A percentile compares a stretch with the other conserved stretches of the same genome.
phyloP scores from a whole-genome alignment of 1,140 invertebrate genomes.

The Oreohelix idahoensis region DNA sequence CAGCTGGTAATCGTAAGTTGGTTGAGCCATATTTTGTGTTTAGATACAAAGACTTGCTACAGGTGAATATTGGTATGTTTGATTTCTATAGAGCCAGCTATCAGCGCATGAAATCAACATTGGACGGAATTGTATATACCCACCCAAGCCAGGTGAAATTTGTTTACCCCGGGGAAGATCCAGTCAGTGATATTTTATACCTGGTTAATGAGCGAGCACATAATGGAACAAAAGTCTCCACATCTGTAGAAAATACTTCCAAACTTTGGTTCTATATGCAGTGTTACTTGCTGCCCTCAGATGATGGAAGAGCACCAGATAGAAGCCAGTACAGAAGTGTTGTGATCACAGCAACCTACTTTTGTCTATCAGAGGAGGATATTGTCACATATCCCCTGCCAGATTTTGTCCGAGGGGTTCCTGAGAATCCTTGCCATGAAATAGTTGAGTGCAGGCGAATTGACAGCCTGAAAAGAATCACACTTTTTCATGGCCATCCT shows the following conservation, averaged over 20 bases:
- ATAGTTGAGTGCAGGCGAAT: constrained; percentile 62
- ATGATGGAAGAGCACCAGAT: constrained; percentile 37
- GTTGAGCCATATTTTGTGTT: constrained; percentile 59
- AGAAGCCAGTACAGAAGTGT: constrained; percentile 54
- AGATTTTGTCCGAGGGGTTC: constrained; percentile 68
- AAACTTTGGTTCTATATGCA: constrained; percentile 58
- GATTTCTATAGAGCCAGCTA: constrained; percentile 66
- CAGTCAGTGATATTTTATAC: constrained; percentile 65
- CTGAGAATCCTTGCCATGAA: constrained; percentile 61
- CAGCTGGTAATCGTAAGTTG: constrained; percentile 24
- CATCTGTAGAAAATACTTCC: constrained; percentile 42
- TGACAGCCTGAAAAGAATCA: constrained; percentile 63
- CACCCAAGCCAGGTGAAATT: constrained; percentile 68
- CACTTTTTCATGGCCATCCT: constrained; percentile 44
- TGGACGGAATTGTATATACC: constrained; percentile 62
- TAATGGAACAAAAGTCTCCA: constrained; percentile 30
- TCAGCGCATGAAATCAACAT: constrained; percentile 58
- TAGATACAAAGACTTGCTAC: constrained; percentile 59
- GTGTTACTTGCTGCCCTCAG: constrained; percentile 52
- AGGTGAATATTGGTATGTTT: constrained; percentile 70
- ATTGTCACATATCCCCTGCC: constrained; percentile 69
- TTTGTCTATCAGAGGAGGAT: constrained; percentile 66
- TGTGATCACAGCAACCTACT: constrained; percentile 64
- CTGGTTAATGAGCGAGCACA: constrained; percentile 58
- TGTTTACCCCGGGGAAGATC: constrained; percentile 69